phyloP scores from a whole-genome alignment of 2,888 invertebrate species.

The Heteromurus nitidus region DNA sequence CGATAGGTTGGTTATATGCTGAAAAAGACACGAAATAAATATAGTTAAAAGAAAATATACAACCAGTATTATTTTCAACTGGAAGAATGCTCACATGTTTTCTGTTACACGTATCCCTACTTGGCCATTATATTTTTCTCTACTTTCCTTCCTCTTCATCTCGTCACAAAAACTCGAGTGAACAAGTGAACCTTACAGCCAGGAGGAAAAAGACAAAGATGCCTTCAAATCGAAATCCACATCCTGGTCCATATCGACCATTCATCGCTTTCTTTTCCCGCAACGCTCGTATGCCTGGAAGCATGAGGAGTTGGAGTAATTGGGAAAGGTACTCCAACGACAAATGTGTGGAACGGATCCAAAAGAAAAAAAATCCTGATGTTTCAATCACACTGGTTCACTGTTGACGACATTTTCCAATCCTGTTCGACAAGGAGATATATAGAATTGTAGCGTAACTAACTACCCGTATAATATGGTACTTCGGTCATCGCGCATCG shows the following conservation, averaged over 20 bases:
- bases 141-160: constrained; percentile 20
- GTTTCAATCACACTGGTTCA: no score
- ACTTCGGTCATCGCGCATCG: no score
- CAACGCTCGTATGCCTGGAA: constrained; percentile 34
- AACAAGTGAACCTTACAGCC: not conserved
- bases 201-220: constrained; percentile 41
- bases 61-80: constrained; percentile 30
- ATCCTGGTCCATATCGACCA: constrained; percentile 30
- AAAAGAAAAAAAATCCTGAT: no score
- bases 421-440: no score
- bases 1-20: no score
- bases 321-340: no score
- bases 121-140: constrained; percentile 20
- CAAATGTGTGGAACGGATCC: no score
- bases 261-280: constrained; percentile 44
- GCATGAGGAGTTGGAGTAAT: no score
- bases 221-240: constrained; percentile 42
- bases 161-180: not conserved
- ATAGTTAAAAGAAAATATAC: not conserved
- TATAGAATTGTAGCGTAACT: no score
- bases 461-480: no score
- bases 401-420: no score
- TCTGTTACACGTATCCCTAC: not conserved
- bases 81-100: constrained; percentile 31
- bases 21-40: constrained; percentile 24